Conservation (phyloP, 37 sponge, comb jelly and placozoan species). For the Oscarella lobularis region DNA sequence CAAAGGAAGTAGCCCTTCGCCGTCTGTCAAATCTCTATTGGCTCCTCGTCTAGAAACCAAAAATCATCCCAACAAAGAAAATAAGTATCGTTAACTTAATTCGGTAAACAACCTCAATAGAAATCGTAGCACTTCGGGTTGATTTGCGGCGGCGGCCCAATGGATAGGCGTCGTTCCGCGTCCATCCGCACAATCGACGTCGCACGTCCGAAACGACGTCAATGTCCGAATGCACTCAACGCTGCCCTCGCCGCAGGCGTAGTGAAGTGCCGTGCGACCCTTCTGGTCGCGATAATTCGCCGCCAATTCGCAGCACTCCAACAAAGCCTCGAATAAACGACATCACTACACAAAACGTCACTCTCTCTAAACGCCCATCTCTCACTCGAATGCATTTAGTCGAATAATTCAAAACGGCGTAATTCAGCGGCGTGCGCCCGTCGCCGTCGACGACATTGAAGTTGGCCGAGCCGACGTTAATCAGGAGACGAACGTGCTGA, state of each 20-base stretch:
- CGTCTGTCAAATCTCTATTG: constrained; percentile 30
- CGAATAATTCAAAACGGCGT: constrained; percentile 58
- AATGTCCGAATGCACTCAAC: constrained; percentile 54
- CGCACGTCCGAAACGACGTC: constrained; percentile 41
- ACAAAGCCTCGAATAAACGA: constrained; percentile 27
- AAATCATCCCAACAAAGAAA: too few relatives aligned
- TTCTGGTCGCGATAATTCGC: constrained; percentile 35
- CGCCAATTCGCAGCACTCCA: constrained; percentile 26
- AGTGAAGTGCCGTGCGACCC: constrained; percentile 64
- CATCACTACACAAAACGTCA: background rate
- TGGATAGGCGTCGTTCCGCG: constrained; percentile 61
- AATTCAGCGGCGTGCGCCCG: constrained; percentile 56
- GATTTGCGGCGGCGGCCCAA: constrained; percentile 83
- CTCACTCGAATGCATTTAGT: constrained; percentile 48
- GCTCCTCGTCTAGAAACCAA: constrained; percentile 62
- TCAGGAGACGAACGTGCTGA: constrained; percentile 38
- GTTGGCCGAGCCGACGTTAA: constrained; percentile 27
- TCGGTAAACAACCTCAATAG: constrained; percentile 41
- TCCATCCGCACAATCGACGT: constrained; percentile 46
- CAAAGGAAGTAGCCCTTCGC: constrained; percentile 36
- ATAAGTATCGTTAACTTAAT: background rate
- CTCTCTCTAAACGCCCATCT: background rate
- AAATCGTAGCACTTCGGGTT: constrained; percentile 43
- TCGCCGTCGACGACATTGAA: constrained; percentile 28
- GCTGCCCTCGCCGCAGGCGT: constrained; percentile 64